Conservation (phyloP, 2,113 vertebrate genomes). For the Vidua macroura region DNA sequence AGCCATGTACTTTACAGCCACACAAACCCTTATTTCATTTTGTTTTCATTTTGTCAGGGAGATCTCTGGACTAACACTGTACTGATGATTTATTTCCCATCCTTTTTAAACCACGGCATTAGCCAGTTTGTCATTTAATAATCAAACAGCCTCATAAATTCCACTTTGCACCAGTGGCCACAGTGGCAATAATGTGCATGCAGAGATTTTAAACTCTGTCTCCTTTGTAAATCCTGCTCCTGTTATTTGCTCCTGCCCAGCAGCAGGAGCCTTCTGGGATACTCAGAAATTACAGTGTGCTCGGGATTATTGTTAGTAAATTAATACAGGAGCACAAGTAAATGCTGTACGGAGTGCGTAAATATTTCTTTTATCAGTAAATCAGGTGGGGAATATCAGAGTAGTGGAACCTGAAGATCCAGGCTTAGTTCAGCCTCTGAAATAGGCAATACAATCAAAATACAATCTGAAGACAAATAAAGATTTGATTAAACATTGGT, state of each 20-base stretch:
- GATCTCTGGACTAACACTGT: neutral
- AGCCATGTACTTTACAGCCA: neutral
- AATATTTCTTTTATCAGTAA: neutral
- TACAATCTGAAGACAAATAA: neutral
- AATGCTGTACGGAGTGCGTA: neutral
- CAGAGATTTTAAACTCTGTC: neutral
- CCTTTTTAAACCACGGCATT: neutral
- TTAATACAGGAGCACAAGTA: slow-evolving; percentile 17
- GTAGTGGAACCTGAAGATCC: neutral
- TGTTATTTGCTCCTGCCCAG: slow-evolving; percentile 5
- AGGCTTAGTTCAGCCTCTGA: neutral
- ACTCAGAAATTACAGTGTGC: neutral
- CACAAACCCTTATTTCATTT: neutral
- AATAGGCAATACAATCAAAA: neutral
- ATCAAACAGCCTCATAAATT: neutral
- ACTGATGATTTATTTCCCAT: neutral
- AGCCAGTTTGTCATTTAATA: neutral
- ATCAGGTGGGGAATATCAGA: neutral
- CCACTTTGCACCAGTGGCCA: neutral
- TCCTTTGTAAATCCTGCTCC: slow-evolving; percentile 7
- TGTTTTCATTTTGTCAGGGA: neutral
- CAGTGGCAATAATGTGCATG: neutral
- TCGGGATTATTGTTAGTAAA: slow-evolving; percentile 26
- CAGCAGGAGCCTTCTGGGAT: neutral
- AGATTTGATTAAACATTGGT: neutral